These are phyloP conservation scores for Caenorhabditis sp. DNA, from an alignment of 2,888 invertebrate genomes.

Conservation along the genomic window DNA sequence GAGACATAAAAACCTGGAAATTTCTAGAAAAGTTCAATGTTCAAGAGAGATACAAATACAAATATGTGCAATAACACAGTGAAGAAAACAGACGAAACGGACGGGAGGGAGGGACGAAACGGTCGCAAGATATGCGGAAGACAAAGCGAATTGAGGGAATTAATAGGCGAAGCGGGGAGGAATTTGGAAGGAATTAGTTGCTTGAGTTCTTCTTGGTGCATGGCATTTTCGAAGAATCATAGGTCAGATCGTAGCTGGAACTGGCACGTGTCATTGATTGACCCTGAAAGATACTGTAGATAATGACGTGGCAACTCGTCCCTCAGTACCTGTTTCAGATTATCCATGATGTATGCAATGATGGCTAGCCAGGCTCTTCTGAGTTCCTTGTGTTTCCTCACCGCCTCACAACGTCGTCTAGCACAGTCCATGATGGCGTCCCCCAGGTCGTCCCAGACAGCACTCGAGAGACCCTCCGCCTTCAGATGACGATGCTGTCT, in stretches of 20 bases:
- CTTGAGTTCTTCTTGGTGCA: conserved; percentile 55
- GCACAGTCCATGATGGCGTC: conserved; percentile 78
- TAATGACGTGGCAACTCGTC: not conserved
- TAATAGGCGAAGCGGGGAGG: conserved; percentile 21
- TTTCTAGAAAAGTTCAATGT: conserved; percentile 12
- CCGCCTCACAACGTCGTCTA: conserved; percentile 71
- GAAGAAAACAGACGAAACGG: conserved; percentile 41
- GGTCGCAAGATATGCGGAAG: conserved; percentile 44
- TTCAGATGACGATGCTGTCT: conserved; percentile 72
- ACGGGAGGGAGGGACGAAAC: conserved; percentile 19
- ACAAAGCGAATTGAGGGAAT: not conserved
- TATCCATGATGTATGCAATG: conserved; percentile 79
- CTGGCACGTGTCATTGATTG: conserved; percentile 69
- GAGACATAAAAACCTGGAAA: conserved; percentile 33
- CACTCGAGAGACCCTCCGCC: conserved; percentile 73
- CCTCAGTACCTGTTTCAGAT: conserved; percentile 74
- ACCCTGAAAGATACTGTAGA: conserved; percentile 61
- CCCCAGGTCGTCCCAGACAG: conserved; percentile 79
- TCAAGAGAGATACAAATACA: not conserved
- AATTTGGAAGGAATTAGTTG: conserved; percentile 24
- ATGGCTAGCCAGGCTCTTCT: conserved; percentile 79
- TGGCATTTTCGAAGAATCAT: conserved; percentile 47
- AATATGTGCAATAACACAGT: conserved; percentile 1
- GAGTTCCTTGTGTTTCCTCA: conserved; percentile 80
- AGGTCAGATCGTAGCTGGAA: conserved; percentile 68